Evolutionary conservation across 2,113 vertebrate species (phyloP).

Genomic region (Mesocricetus auratus): DNA sequence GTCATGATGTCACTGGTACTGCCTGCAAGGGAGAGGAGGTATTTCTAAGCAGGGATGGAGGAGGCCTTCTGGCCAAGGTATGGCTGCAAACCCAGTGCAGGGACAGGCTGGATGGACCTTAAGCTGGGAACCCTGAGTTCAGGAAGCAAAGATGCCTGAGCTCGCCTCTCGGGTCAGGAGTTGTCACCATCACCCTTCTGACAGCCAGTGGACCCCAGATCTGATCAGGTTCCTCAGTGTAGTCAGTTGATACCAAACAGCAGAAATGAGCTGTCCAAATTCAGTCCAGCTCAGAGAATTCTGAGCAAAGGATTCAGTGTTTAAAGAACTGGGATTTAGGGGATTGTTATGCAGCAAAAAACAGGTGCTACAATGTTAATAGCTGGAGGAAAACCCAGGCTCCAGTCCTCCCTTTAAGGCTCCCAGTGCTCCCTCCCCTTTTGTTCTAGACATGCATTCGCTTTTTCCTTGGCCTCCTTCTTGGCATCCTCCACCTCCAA

Average conservation of each 20-base stretch:
- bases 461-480: background rate
- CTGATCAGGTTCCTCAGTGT: background rate
- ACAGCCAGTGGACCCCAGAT: background rate
- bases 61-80: background rate
- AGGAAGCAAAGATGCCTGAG: background rate
- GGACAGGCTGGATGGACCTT: background rate
- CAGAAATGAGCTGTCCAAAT: background rate
- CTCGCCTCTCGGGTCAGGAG: background rate
- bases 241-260: background rate
- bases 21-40: slow-evolving; percentile 86
- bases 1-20: slow-evolving; percentile 97
- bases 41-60: background rate
- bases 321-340: background rate
- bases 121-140: background rate
- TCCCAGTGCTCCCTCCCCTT: background rate
- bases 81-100: background rate
- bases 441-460: background rate
- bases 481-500: background rate
- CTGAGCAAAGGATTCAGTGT: background rate
- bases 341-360: rapidly evolving
- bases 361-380: background rate
- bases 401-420: background rate
- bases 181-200: background rate
- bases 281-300: too few species aligned
- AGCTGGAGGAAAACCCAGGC: background rate